Conservation (phyloP, 2,888 invertebrate genomes). For the Mythimna lalbum region DNA sequence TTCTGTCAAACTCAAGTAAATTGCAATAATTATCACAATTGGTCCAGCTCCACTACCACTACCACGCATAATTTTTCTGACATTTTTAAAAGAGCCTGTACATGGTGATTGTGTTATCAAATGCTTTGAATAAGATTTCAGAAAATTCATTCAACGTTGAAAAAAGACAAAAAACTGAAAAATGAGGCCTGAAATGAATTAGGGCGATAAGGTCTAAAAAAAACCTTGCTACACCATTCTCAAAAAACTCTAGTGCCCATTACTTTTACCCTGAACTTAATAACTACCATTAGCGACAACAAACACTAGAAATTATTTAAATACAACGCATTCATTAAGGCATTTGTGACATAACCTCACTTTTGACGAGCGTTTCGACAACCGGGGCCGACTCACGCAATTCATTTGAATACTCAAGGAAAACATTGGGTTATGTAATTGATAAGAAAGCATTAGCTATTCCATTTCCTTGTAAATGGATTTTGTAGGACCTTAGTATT, state of each 20-base stretch:
- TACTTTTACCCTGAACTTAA: slow-evolving; percentile 53
- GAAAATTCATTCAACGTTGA: background rate
- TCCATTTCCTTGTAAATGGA: slow-evolving; percentile 61
- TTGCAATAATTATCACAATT: too few species aligned
- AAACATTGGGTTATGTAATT: slow-evolving; percentile 72
- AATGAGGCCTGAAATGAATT: background rate
- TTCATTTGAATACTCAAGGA: slow-evolving; percentile 75
- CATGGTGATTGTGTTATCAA: too few species aligned
- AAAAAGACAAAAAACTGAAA: background rate
- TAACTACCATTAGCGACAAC: slow-evolving; percentile 55
- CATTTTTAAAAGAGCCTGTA: too few species aligned
- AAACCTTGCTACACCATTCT: slow-evolving; percentile 18
- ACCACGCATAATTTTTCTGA: too few species aligned
- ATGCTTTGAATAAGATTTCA: background rate
- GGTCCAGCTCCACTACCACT: too few species aligned
- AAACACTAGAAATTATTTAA: slow-evolving; percentile 68
- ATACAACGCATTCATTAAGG: slow-evolving; percentile 65
- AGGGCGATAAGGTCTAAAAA: slow-evolving; percentile 3
- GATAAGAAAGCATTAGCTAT: slow-evolving; percentile 61
- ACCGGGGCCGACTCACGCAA: slow-evolving; percentile 69
- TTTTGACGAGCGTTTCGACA: slow-evolving; percentile 66
- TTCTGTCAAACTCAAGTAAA: background rate
- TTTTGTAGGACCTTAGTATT: slow-evolving; percentile 49
- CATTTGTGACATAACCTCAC: slow-evolving; percentile 67
- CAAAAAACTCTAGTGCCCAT: slow-evolving; percentile 29